These are phyloP conservation scores for Synanthedon tipuliformis DNA, from an alignment of 2,888 invertebrate species.

Conservation along the genomic window DNA sequence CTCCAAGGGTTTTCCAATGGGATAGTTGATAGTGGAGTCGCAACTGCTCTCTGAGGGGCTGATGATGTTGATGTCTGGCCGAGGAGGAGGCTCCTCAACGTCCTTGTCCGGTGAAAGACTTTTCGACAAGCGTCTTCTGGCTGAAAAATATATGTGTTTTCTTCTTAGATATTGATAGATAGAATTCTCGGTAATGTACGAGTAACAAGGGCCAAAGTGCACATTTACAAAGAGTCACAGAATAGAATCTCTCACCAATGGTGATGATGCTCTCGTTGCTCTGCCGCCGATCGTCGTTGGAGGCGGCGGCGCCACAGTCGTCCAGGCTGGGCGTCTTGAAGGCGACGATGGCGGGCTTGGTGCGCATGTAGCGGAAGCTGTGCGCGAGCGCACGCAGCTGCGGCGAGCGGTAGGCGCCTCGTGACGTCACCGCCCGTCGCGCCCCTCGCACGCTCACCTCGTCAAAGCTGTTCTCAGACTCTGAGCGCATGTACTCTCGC, in stretches of 20 bases:
- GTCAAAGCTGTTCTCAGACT: conserved; percentile 83
- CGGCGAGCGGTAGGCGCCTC: conserved; percentile 17
- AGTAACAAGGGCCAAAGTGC: too few species aligned
- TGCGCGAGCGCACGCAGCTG: conserved; percentile 83
- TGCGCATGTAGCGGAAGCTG: conserved; percentile 84
- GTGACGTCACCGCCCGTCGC: conserved; percentile 70
- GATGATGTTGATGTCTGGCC: conserved; percentile 15
- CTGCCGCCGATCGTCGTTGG: conserved; percentile 52
- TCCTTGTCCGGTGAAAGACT: conserved; percentile 66
- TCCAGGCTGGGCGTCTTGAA: conserved; percentile 87
- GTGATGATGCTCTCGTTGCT: conserved; percentile 70
- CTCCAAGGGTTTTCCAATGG: conserved; percentile 85
- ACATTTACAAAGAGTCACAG: too few species aligned
- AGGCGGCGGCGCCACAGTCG: conserved; percentile 40
- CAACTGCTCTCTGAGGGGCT: conserved; percentile 17
- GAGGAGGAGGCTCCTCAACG: conserved; percentile 50
- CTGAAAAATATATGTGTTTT: background rate
- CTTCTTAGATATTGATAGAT: too few species aligned
- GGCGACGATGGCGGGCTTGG: conserved; percentile 89
- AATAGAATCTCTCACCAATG: conserved; percentile 45
- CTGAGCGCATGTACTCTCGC: conserved; percentile 79
- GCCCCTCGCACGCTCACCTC: conserved; percentile 75
- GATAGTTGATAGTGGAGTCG: conserved; percentile 68
- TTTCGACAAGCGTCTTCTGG: conserved; percentile 52
- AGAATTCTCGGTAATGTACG: too few species aligned